phyloP scores from a whole-genome alignment of 2,113 vertebrate genomes.

The Pimephales promelas region DNA sequence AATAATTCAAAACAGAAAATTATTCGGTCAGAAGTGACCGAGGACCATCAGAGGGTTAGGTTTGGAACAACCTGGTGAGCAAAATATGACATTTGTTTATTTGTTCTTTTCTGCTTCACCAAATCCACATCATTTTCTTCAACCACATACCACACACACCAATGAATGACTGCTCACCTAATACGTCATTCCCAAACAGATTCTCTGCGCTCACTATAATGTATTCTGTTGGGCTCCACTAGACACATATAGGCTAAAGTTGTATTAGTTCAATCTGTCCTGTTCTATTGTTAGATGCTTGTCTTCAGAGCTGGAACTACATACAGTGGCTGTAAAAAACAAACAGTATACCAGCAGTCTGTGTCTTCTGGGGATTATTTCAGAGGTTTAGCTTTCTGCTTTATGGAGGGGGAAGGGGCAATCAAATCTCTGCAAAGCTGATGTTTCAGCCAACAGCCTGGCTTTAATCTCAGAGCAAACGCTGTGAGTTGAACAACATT shows the following conservation, averaged over 20 bases:
- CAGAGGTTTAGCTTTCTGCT: slow-evolving; percentile 2
- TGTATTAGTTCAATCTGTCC: neutral
- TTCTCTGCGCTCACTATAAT: neutral
- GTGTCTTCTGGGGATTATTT: slow-evolving; percentile 23
- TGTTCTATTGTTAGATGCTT: slow-evolving; percentile 14
- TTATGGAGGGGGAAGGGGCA: slow-evolving; percentile 5
- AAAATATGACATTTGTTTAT: neutral
- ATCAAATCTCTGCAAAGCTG: slow-evolving; percentile 45
- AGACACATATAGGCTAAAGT: slow-evolving; percentile 3
- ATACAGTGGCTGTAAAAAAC: neutral
- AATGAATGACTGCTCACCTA: neutral
- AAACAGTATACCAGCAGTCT: slow-evolving; percentile 12
- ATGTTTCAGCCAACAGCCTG: slow-evolving; percentile 8
- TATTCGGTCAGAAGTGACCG: too few species aligned
- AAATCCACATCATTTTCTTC: neutral
- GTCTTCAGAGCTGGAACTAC: neutral
- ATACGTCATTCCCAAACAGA: neutral
- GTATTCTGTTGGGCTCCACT: neutral
- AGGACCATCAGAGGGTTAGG: too few species aligned
- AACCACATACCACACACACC: neutral
- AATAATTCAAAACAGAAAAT: too few species aligned
- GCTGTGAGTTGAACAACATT: neutral
- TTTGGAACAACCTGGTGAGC: neutral
- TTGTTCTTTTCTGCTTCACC: neutral
- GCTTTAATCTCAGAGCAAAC: slow-evolving; percentile 28